Conservation (phyloP, 2,797 vertebrate species). For the Helostoma temminkii region DNA sequence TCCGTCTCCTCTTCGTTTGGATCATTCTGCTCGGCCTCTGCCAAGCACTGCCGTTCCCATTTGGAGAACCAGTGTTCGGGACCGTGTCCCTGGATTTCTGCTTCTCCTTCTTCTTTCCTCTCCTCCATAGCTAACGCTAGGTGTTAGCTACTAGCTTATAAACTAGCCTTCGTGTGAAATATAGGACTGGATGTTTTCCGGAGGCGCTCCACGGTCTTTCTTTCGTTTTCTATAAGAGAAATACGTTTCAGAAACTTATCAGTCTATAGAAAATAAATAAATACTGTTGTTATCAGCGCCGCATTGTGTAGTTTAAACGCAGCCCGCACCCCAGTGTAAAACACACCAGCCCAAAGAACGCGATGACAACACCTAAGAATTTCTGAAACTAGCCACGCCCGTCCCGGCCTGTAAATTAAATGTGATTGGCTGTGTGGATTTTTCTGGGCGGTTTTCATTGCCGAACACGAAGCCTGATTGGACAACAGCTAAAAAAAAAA, state of each 20-base stretch:
- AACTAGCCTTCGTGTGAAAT: slow-evolving; percentile 48
- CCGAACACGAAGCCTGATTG: slow-evolving; percentile 62
- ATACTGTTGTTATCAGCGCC: slow-evolving; percentile 40
- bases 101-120: slow-evolving; percentile 94
- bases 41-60: slow-evolving; percentile 97
- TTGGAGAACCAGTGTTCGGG: slow-evolving; percentile 99
- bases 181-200: not conserved
- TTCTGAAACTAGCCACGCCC: slow-evolving; percentile 63
- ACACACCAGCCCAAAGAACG: slow-evolving; percentile 63
- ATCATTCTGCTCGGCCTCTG: slow-evolving; percentile 90
- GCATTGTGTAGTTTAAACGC: slow-evolving; percentile 57
- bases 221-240: not conserved
- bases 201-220: not conserved
- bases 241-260: slow-evolving; percentile 2
- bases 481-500: slow-evolving; percentile 43
- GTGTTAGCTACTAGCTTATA: slow-evolving; percentile 57
- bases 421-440: slow-evolving; percentile 35
- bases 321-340: slow-evolving; percentile 43
- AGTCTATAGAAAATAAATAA: not conserved
- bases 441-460: slow-evolving; percentile 17
- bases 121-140: slow-evolving; percentile 87
- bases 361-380: slow-evolving; percentile 79
- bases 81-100: slow-evolving; percentile 97
- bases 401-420: not conserved
- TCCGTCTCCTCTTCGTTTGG: slow-evolving; percentile 89